phyloP scores from a whole-genome alignment of 2,888 invertebrate species.

The Gnatocerus cornutus region DNA sequence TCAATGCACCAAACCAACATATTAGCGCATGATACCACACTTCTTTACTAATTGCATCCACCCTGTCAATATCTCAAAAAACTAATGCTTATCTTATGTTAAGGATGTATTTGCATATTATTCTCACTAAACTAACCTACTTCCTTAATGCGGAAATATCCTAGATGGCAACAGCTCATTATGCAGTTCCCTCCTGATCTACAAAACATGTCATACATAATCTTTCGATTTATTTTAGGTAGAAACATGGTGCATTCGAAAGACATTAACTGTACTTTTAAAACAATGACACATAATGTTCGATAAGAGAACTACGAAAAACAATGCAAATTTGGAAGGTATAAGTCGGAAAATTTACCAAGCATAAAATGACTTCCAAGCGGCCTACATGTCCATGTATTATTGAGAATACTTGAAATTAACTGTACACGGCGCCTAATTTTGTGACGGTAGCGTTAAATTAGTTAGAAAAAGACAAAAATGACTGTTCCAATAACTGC shows the following conservation, averaged over 20 bases:
- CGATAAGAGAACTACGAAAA: constrained; percentile 40
- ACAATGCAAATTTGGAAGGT: constrained; percentile 47
- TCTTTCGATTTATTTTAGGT: constrained; percentile 13
- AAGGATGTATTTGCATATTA: constrained; percentile 31
- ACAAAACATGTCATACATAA: constrained; percentile 8
- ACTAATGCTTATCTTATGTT: constrained; percentile 16
- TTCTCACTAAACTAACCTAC: constrained; percentile 29
- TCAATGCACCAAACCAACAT: not conserved
- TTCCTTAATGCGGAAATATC: constrained; percentile 36
- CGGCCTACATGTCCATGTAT: constrained; percentile 54
- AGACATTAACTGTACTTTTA: constrained; percentile 35
- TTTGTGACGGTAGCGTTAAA: constrained; percentile 44
- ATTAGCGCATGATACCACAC: not conserved
- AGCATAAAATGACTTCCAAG: constrained; percentile 49
- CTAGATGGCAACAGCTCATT: constrained; percentile 13
- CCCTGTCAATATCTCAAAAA: constrained; percentile 13
- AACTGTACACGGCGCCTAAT: constrained; percentile 51
- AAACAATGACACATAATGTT: constrained; percentile 45
- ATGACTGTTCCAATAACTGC: constrained; percentile 17
- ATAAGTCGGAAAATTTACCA: constrained; percentile 43
- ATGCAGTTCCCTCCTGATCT: constrained; percentile 22
- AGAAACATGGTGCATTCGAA: constrained; percentile 18
- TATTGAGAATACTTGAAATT: constrained; percentile 51
- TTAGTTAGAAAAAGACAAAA: constrained; percentile 30
- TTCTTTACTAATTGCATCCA: constrained; percentile 27